Evolutionary conservation across 2,888 invertebrate species (phyloP), one percentile per base, ranked within the genome.

Genomic region (Cantharis lateralis): DNA sequence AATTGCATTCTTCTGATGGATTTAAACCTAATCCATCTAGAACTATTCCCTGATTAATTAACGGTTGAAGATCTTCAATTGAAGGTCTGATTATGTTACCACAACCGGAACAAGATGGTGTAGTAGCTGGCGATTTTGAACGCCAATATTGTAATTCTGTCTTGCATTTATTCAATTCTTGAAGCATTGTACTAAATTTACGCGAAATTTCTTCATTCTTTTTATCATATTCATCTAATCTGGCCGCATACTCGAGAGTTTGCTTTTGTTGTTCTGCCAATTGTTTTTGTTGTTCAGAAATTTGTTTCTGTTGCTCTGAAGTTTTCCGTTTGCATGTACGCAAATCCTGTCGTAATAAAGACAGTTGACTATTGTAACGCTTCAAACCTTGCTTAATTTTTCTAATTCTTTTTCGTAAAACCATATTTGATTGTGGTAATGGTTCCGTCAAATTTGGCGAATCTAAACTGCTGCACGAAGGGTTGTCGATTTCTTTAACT

Each of bases 61-160:
- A 84, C 18, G 90, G 91, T 82, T 92, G 91, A 66, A 92, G 86
- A 83, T 93, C 93, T 81, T 93, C 93, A 0, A 91, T 90, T 71
- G 91, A 87, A 9, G 90, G 89, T 11, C 88, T 85, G 81, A 91
- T 89, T 74, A 91, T 90, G 76, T 90, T 91, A 75, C 95, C 95
- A 86, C 95, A 95, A 81, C 93, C 92, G 48, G 91, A 93, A 85
- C 95, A 96, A 74, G 93, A 91, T 80, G 91, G 90, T 82, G 91
- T 90, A 82, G 91, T 91, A 80, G 95, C 95, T 11, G 96, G 95
- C 79, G 95, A 95, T 83, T 95, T 95, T 63, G 96, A 96, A 76
- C 96, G 93, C 95, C 96, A 96, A 88, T 96, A 96, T 88, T 96
- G 96, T 84, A 96, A 88, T 89, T 96, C 96, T 48, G 96, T 96